Base-by-base conservation (phyloP, 1,140 invertebrate species). In the Phocides pigmalion region DNA sequence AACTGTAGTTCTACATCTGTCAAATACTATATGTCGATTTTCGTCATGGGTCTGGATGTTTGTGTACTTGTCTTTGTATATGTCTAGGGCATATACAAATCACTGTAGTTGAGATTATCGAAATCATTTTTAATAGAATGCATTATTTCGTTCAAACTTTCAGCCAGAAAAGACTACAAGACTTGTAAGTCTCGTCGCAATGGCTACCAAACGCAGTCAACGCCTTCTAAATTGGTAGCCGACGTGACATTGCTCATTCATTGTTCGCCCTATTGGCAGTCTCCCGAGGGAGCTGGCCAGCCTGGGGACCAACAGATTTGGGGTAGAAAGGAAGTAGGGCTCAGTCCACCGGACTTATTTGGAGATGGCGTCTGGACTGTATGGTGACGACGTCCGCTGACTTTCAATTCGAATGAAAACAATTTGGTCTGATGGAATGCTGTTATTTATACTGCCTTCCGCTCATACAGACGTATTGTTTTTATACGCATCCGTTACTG, bases 281-380 rank as follows among this genome's bases (percentile, higher is more conserved):
- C 53, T 44, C 53, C 5, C 51, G 11, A n/a, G 37, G 39, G 53
- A 56, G 17, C 37, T 28, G 35, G 11, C n/a, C 5, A 19, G 51
- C 17, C 35, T 41, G 17, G 53, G 53, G 53, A 56, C 53, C 37
- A 56, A 42, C 53, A 56, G 53, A 25, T 56, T 56, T 56, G 53
- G 53, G 53, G 53, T 56, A 56, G 53, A 56, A 56, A 56, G 53
- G 53, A 56, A 56, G 53, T 37, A 42, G 53, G 12, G 2, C 53
- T 17, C 51, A 6, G 46, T 49, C n/a, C n/a, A n/a, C n/a, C n/a
- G n/a, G n/a, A n/a, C 51, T 1, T 56, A 56, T 56, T 56, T 56
- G 53, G 53, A 41, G 53, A 42, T 56, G 53, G 53, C 53, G 39
- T 56, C 39, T 16, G 15, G 35, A 35, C 35, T 9, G 19, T 22